Percentiles rank a stretch among this genome's conserved stretches.
These are phyloP conservation scores for Epizoanthus rinbou DNA, from an alignment of 92 coral and sea anemone genomes.

Conservation along the genomic window DNA sequence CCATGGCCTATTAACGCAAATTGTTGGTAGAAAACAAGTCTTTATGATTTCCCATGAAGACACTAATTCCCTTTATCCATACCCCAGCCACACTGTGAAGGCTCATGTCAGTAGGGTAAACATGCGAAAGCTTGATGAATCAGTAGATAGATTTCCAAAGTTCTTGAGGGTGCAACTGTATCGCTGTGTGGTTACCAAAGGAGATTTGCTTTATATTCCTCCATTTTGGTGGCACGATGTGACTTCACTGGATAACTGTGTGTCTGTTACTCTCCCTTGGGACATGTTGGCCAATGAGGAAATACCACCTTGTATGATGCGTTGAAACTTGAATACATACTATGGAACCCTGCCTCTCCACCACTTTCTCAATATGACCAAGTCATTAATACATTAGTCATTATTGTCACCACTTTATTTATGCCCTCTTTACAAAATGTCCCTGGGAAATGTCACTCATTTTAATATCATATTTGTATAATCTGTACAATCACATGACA, in stretches of 20 bases:
- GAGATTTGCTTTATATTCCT: constrained; percentile 67
- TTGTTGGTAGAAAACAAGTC: constrained; percentile 47
- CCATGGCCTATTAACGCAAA: constrained; percentile 57
- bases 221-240: constrained; percentile 77
- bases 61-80: constrained; percentile 52
- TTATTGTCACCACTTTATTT: too few relatives aligned
- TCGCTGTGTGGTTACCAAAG: constrained; percentile 46
- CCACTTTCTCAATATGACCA: too few relatives aligned
- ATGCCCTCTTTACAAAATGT: too few relatives aligned
- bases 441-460: too few relatives aligned
- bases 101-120: constrained; percentile 59
- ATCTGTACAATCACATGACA: too few relatives aligned
- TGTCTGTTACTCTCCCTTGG: constrained; percentile 69
- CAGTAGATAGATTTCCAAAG: constrained; percentile 48
- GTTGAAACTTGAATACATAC: neutral
- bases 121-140: constrained; percentile 42
- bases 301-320: constrained; percentile 57
- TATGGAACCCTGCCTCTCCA: too few relatives aligned
- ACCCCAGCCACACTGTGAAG: constrained; percentile 47
- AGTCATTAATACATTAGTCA: too few relatives aligned
- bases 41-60: constrained; percentile 54
- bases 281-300: constrained; percentile 48
- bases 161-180: constrained; percentile 45
- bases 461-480: too few relatives aligned
- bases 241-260: constrained; percentile 56